Percentiles rank a stretch among this genome's conserved stretches.
Conservation (phyloP, 2,888 invertebrate genomes). For the Willowsia nigromaculata region DNA sequence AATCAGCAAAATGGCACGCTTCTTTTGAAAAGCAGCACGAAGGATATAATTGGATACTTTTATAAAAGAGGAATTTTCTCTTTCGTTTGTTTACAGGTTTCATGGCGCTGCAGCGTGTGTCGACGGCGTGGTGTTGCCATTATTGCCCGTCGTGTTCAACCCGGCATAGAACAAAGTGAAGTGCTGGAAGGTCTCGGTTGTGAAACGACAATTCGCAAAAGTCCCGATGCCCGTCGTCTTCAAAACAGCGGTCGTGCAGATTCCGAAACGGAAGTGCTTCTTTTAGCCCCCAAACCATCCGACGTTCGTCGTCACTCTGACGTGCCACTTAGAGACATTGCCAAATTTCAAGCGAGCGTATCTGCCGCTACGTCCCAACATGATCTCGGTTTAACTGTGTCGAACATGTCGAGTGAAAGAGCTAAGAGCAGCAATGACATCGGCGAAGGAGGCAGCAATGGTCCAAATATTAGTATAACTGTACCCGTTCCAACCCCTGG, state of each 20-base stretch:
- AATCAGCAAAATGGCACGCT: slow-evolving; percentile 23
- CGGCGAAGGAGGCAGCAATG: slow-evolving; percentile 36
- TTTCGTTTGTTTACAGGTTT: slow-evolving; percentile 82
- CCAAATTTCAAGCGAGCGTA: slow-evolving; percentile 77
- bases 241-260: slow-evolving; percentile 74
- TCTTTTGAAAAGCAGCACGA: not conserved
- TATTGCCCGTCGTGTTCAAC: slow-evolving; percentile 77
- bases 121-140: slow-evolving; percentile 81
- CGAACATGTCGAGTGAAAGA: slow-evolving; percentile 67
- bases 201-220: slow-evolving; percentile 77
- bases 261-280: slow-evolving; percentile 78
- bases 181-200: slow-evolving; percentile 78
- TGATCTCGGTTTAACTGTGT: slow-evolving; percentile 73
- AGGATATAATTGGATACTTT: not conserved
- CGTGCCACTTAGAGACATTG: slow-evolving; percentile 78
- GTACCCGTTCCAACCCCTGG: slow-evolving; percentile 36
- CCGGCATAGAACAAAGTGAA: slow-evolving; percentile 77
- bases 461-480: slow-evolving; percentile 66
- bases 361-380: slow-evolving; percentile 74
- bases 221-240: slow-evolving; percentile 71
- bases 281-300: slow-evolving; percentile 77
- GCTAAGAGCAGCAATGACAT: slow-evolving; percentile 75
- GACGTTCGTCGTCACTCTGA: slow-evolving; percentile 78
- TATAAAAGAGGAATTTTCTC: not conserved
- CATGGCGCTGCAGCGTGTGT: slow-evolving; percentile 94